phyloP scores from a whole-genome alignment of 1,140 invertebrate genomes.

The Calephelis nemesis region DNA sequence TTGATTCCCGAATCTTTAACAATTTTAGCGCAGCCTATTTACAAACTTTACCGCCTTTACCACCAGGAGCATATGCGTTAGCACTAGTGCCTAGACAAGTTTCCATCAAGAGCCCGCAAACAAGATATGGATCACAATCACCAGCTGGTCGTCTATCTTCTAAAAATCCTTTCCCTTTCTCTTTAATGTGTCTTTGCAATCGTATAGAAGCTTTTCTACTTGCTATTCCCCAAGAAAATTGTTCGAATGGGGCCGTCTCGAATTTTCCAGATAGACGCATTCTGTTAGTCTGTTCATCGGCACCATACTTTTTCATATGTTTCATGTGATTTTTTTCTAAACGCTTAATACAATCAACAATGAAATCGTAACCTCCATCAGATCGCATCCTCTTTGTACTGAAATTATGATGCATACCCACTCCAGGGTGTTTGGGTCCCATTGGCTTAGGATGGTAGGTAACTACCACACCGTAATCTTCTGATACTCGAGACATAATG shows the following conservation, averaged over 20 bases:
- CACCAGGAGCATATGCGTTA: background rate
- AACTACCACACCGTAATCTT: slow-evolving; percentile 94
- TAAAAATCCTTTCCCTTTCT: slow-evolving; percentile 93
- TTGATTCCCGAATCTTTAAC: no score
- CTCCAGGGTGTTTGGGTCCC: slow-evolving; percentile 95
- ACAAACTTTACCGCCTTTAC: background rate
- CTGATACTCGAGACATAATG: slow-evolving; percentile 91
- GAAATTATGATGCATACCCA: slow-evolving; percentile 95
- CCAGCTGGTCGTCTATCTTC: slow-evolving; percentile 96
- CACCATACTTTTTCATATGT: slow-evolving; percentile 95
- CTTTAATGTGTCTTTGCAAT: slow-evolving; percentile 89
- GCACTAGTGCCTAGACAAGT: slow-evolving; percentile 34
- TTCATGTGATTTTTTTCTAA: slow-evolving; percentile 81
- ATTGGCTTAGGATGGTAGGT: slow-evolving; percentile 95
- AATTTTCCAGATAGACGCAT: slow-evolving; percentile 92
- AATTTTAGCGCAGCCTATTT: background rate
- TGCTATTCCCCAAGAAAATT: slow-evolving; percentile 88
- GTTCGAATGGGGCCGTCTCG: slow-evolving; percentile 92
- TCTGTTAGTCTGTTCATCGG: slow-evolving; percentile 90
- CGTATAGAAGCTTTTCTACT: slow-evolving; percentile 89
- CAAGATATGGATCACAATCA: slow-evolving; percentile 95
- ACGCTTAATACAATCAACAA: slow-evolving; percentile 8
- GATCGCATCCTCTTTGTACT: slow-evolving; percentile 93
- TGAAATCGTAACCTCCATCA: slow-evolving; percentile 84
- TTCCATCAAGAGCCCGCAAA: slow-evolving; percentile 85